These are phyloP conservation scores for Drosophila subsilvestris DNA, from an alignment of 2,888 invertebrate species.

Conservation along the genomic window DNA sequence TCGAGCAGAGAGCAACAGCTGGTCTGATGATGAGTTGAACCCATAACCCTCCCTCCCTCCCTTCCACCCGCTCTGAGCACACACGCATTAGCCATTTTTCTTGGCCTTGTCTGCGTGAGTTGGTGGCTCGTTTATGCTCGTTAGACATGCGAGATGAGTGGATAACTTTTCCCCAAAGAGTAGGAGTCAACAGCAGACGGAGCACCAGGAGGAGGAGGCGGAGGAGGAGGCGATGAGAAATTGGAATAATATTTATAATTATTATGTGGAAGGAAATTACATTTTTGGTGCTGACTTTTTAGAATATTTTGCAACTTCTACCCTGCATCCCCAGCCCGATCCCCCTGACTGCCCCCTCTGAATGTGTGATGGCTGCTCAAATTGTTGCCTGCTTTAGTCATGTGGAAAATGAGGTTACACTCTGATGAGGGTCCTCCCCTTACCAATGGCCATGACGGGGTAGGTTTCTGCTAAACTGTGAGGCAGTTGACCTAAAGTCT, in stretches of 20 bases:
- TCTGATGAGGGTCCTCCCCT: conserved; percentile 5
- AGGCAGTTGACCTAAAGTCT: not conserved
- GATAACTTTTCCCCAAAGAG: conserved; percentile 40
- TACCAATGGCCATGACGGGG: not conserved
- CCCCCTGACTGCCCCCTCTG: not conserved
- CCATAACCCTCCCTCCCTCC: not conserved
- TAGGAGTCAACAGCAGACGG: not conserved
- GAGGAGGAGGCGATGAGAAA: conserved; percentile 29
- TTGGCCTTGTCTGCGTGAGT: conserved; percentile 35
- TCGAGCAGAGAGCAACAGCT: conserved; percentile 41
- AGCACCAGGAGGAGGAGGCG: conserved; percentile 7
- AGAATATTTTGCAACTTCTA: not conserved
- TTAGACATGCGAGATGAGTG: conserved; percentile 52
- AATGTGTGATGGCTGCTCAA: conserved; percentile 16
- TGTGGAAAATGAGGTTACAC: conserved; percentile 26
- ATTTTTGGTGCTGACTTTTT: conserved; percentile 30
- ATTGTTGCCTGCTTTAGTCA: conserved; percentile 28
- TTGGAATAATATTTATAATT: conserved; percentile 53
- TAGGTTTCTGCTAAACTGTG: not conserved
- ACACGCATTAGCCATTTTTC: conserved; percentile 46
- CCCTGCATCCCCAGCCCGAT: not conserved
- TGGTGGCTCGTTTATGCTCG: conserved; percentile 46
- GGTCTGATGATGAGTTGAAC: conserved; percentile 47
- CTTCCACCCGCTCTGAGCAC: not conserved
- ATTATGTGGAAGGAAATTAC: conserved; percentile 46